phyloP scores from a whole-genome alignment of 2,797 vertebrate species.

The Hypotaenidia philippensis region DNA sequence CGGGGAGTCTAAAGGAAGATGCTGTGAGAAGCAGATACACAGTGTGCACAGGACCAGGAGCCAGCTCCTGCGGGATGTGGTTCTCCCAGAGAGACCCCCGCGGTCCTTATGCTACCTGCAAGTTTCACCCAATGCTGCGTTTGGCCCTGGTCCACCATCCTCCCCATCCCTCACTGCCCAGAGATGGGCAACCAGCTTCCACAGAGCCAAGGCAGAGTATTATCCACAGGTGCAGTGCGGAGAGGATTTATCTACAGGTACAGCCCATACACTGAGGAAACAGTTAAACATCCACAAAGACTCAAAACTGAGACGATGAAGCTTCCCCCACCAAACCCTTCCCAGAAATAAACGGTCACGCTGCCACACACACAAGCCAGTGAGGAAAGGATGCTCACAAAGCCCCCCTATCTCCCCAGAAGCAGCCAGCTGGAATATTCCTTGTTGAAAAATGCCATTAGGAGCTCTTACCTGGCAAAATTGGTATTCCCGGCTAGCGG shows the following conservation, averaged over 20 bases:
- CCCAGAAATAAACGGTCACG: not conserved
- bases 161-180: accelerated
- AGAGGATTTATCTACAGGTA: not conserved
- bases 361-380: not conserved
- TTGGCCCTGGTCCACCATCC: not conserved
- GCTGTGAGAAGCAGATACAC: accelerated
- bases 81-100: not conserved
- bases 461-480: constrained; percentile 56
- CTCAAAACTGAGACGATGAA: not conserved
- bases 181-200: accelerated
- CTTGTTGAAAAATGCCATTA: not conserved
- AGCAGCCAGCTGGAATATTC: not conserved
- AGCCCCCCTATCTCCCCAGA: not conserved
- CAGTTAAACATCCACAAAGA: not conserved
- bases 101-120: not conserved
- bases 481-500: constrained; percentile 35
- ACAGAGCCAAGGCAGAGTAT: not conserved
- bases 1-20: not conserved
- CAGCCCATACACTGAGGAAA: not conserved
- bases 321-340: not conserved
- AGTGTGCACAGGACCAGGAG: accelerated
- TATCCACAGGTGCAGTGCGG: constrained; percentile 5
- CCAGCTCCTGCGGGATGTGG: not conserved
- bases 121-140: not conserved
- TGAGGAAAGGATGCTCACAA: not conserved